Conservation (phyloP, 2,797 vertebrate species). For the Glossophaga mutica region DNA sequence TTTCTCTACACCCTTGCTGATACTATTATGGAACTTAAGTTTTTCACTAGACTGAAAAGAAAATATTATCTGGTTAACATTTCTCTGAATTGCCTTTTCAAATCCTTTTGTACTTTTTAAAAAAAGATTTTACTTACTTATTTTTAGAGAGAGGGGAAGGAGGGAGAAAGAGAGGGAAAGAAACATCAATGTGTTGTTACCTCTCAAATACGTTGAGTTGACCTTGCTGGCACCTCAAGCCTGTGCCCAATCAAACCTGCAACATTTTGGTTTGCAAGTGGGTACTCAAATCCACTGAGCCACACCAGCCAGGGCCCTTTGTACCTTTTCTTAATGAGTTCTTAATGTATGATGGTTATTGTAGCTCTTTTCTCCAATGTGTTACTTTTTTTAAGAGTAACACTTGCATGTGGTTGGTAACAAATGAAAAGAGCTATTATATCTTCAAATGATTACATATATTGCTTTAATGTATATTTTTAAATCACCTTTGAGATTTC, state of each 20-base stretch:
- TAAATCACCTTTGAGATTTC: background rate
- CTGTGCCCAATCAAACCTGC: too few species aligned
- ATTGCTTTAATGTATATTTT: background rate
- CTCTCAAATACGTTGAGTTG: too few species aligned
- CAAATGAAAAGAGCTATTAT: background rate
- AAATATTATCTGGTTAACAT: constrained; percentile 5
- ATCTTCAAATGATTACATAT: background rate
- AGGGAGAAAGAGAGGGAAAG: too few species aligned
- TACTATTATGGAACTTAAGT: constrained; percentile 5
- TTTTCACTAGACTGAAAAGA: background rate
- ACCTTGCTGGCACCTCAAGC: too few species aligned
- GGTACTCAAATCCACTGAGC: too few species aligned
- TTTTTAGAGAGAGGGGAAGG: too few species aligned
- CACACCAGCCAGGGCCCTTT: background rate
- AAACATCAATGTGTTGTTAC: too few species aligned
- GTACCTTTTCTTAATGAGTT: background rate
- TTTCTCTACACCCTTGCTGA: background rate
- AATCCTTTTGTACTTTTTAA: background rate
- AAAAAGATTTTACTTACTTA: too few species aligned
- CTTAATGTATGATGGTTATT: background rate
- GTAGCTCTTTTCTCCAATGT: background rate
- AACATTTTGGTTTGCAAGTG: too few species aligned
- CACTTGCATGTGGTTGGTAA: background rate
- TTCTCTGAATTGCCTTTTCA: constrained; percentile 15
- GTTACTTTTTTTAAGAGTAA: background rate